phyloP scores from a whole-genome alignment of 1,140 invertebrate genomes.

The Zophobas morio region DNA sequence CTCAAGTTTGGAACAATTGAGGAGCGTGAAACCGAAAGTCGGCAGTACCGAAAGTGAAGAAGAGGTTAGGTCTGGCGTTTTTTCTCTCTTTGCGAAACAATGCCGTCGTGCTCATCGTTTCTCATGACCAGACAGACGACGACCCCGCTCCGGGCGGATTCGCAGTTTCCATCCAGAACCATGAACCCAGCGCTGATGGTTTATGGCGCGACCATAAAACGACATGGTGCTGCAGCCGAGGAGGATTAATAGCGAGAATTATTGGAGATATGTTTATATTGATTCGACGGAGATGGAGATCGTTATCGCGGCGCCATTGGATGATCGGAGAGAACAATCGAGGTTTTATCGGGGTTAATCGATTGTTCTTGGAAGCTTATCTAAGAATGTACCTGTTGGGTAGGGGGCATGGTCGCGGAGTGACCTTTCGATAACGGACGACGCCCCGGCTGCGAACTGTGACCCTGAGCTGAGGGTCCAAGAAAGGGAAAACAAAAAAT shows the following conservation, averaged over 20 bases:
- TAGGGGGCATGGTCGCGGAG: too few species aligned
- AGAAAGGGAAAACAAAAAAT: too few species aligned
- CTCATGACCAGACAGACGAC: constrained; percentile 39
- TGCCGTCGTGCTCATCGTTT: constrained; percentile 36
- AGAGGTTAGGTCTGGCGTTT: constrained; percentile 21
- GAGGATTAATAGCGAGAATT: background rate
- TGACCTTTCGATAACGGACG: too few species aligned
- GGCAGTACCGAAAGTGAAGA: constrained; percentile 32
- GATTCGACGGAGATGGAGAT: background rate
- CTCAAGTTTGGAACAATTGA: background rate
- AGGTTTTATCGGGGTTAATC: too few species aligned
- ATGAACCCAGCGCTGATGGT: background rate
- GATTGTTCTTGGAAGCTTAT: too few species aligned
- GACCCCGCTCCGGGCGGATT: constrained; percentile 32
- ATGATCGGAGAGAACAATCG: too few species aligned
- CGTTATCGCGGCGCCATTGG: background rate
- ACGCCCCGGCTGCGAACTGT: too few species aligned
- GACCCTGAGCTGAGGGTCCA: too few species aligned
- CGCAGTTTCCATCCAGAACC: background rate
- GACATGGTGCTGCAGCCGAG: background rate
- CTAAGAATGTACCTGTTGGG: too few species aligned
- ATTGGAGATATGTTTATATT: background rate
- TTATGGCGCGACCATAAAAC: background rate
- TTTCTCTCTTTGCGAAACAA: constrained; percentile 9
- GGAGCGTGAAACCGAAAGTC: constrained; percentile 26